Percentiles rank a stretch among this genome's conserved stretches.
Conservation (phyloP, 2,888 invertebrate species). For the Parelbella ahira region DNA sequence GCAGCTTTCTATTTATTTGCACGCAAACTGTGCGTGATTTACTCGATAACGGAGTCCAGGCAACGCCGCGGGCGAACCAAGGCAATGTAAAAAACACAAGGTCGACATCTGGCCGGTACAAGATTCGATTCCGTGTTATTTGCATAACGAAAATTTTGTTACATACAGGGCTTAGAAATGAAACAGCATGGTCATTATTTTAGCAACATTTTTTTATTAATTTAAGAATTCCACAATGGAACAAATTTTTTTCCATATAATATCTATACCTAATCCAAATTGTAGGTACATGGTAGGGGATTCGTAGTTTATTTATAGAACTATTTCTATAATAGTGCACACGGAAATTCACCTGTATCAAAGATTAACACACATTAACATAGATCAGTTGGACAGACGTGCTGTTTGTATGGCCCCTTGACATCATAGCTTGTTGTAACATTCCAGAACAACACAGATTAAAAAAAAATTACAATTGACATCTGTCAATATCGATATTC, state of each 20-base stretch:
- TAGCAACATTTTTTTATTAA: conserved; percentile 82
- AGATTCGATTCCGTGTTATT: no score
- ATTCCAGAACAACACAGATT: no score
- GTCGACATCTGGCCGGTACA: no score
- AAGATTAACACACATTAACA: conserved; percentile 33
- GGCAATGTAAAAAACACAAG: no score
- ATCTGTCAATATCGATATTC: no score
- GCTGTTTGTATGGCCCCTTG: conserved; percentile 12
- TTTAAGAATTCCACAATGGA: conserved; percentile 80
- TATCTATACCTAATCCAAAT: conserved; percentile 71
- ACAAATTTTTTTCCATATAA: conserved; percentile 72
- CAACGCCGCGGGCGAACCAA: no score
- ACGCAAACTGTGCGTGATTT: no score
- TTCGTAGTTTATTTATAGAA: conserved; percentile 29
- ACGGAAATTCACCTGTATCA: conserved; percentile 65
- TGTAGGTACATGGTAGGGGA: conserved; percentile 60
- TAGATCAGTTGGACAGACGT: conserved; percentile 28
- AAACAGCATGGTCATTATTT: conserved; percentile 59
- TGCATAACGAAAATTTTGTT: no score
- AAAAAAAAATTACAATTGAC: no score
- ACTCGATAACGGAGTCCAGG: no score
- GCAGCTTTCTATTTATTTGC: no score
- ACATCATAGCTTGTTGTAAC: not conserved
- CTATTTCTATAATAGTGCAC: conserved; percentile 49
- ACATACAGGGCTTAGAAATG: conserved; percentile 38